Base-by-base conservation (phyloP, 2,113 vertebrate genomes). In the Phoxinus phoxinus region DNA sequence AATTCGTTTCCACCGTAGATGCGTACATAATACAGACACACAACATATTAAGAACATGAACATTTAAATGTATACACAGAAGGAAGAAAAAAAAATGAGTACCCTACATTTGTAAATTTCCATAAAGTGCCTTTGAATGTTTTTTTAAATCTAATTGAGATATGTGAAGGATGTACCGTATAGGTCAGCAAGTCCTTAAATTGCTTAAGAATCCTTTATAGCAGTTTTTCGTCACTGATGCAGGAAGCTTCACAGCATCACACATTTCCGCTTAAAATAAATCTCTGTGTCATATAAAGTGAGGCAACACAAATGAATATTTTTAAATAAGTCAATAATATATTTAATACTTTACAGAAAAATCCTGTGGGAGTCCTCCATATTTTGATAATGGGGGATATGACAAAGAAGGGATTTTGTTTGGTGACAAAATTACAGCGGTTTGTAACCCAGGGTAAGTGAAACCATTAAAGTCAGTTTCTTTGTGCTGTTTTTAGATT, bases 391-490 rank as follows among this genome's bases (percentile, higher is more conserved):
- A 90, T 88, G 90, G 90, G 21, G 41, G 0, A 15, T 91, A 86
- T 84, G 3, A 25, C 3, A 15, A 10, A 32, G 8, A 11, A 8
- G 87, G 85, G 81, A 23, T 82, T 56, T 12, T 15, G 6, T 89
- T 88, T 86, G 90, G 90, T 12, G 86, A 86, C 35, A 72, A 0
- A 17, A n/a, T 72, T 46, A 87, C 10, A 72, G 74, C 53, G 4
- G 11, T 59, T 9, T 91, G 90, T 87, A 19, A 90, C 1, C 1
- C 1, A 53, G 90, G 90, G 90, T 90, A 32, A 82, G 89, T 73
- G 35, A 59, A 25, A 59, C 4, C 3, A 35, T 17, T 25, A 8
- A 61, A 67, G 13, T 65, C 13, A 5, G 23, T 46, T 79, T 41
- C 30, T 30, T n/a, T 79, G 3, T 32, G 21, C 6, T 3, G 10